Percentiles rank a stretch among this genome's conserved stretches.
Evolutionary conservation across 92 coral and sea anemone genomes (phyloP).

Genomic region (Palythoa grandis): DNA sequence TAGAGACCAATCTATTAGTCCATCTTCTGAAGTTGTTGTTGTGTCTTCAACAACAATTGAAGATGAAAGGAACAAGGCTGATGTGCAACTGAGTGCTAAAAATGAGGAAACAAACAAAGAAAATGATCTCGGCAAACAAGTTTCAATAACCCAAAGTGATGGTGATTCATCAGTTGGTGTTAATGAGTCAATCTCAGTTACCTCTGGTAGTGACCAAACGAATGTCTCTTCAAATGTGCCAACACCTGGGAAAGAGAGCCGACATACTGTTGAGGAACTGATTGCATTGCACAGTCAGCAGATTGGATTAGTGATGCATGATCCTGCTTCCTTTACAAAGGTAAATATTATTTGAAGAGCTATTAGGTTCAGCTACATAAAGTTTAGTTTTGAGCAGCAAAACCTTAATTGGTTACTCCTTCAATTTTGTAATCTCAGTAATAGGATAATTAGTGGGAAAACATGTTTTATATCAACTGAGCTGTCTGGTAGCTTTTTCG

Average conservation of each 20-base stretch:
- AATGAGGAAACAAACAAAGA: neutral
- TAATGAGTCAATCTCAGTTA: neutral
- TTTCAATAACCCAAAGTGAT: neutral
- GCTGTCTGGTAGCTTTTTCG: too few species aligned
- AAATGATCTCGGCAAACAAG: neutral
- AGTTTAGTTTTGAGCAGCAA: too few species aligned
- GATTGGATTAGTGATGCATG: conserved; percentile 33
- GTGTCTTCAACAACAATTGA: conserved; percentile 30
- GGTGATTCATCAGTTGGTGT: neutral
- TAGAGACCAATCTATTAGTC: neutral
- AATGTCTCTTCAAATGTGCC: neutral
- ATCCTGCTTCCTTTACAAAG: conserved; percentile 23
- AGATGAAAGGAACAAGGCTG: neutral
- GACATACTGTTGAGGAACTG: conserved; percentile 14
- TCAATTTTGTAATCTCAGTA: too few species aligned
- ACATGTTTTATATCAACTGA: too few species aligned
- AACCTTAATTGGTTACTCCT: too few species aligned
- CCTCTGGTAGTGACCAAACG: neutral
- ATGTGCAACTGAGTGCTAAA: neutral
- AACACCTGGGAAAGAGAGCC: neutral
- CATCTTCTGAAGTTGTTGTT: neutral
- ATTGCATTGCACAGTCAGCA: conserved; percentile 12
- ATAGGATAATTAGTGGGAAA: too few species aligned
- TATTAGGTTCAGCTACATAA: too few species aligned
- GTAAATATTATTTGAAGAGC: neutral